Evolutionary conservation across 2,113 vertebrate genomes (phyloP).

Genomic region (Zeus faber): DNA sequence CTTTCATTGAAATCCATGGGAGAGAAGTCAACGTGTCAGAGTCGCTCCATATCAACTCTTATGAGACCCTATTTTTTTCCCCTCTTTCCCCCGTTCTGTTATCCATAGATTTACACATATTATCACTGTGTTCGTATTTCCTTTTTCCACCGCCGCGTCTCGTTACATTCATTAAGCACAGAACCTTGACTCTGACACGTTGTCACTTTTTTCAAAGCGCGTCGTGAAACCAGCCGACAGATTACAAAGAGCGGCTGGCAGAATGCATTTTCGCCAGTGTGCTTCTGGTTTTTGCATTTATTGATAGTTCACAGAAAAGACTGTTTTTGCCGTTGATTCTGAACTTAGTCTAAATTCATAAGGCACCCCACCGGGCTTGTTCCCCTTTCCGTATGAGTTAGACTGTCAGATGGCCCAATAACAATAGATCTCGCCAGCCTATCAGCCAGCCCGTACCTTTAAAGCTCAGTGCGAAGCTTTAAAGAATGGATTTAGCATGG

Average conservation of each 20-base stretch:
- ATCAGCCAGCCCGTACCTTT: constrained; percentile 64
- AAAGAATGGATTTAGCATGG: constrained; percentile 68
- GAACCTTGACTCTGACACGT: constrained; percentile 28
- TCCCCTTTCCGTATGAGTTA: constrained; percentile 51
- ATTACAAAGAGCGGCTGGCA: constrained; percentile 44
- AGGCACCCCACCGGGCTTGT: constrained; percentile 68
- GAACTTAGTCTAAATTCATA: constrained; percentile 75
- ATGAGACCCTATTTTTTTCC: too few species aligned
- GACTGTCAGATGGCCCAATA: constrained; percentile 70
- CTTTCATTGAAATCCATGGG: background rate
- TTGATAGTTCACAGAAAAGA: constrained; percentile 64
- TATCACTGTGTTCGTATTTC: background rate
- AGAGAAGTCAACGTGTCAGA: constrained; percentile 3
- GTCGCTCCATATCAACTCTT: background rate
- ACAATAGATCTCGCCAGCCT: constrained; percentile 63
- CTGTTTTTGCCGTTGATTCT: constrained; percentile 57
- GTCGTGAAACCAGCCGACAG: constrained; percentile 30
- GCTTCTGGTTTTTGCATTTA: constrained; percentile 52
- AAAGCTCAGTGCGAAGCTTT: constrained; percentile 61
- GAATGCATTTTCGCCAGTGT: constrained; percentile 29
- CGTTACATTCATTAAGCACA: constrained; percentile 38
- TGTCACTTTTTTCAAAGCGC: constrained; percentile 32
- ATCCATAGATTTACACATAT: constrained; percentile 4
- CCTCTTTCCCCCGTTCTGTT: constrained; percentile 2
- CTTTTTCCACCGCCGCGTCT: constrained; percentile 3